Evolutionary conservation across 2,797 vertebrate genomes (phyloP), one percentile per base, ranked within the genome.

Genomic region (Acanthopagrus latus): DNA sequence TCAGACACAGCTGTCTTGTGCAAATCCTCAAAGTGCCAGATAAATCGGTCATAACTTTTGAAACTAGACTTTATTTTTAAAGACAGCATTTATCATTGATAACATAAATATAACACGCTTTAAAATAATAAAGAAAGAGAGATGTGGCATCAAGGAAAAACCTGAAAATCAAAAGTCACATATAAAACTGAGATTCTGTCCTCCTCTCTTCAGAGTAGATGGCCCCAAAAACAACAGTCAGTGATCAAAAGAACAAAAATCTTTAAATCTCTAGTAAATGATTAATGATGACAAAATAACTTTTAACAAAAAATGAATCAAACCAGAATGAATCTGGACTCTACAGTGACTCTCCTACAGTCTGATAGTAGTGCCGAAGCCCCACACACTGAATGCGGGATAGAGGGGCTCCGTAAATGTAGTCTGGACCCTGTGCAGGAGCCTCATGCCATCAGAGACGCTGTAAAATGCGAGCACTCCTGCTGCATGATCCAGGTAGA

Each of bases 301-400:
- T 20, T 33, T 47, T 50, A 27, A 29, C 3, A 59, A 58, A 69
- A 48, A 10, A 3, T 55, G 0, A 29, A 82, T 55, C 6, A 70
- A 75, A 78, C 12, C 52, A 6, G 10, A 66, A 56, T 6, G 0
- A 25, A 69, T 72, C 48, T 16, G 54, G 12, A 27, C 14, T n/a
- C n/a, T n/a, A 3, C 46, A 2, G 10, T 7, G 18, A 18, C 29
- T 85, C 29, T 68, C 4, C 72, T 92, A 93, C 43, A 95, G 80
- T 63, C 57, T 91, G 20, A 96, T 73, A 46, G 41, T 90, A 0
- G 88, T 92, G 6, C 94, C 93, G 76, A 91, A 96, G n/a, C 95
- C 95, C 95, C 95, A 96, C 76, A 96, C 91, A 57, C 95, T 95
- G 81, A 97, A 95, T 14, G 95, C 96, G 14, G 95, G 95, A 82